A percentile compares a stretch with the other conserved stretches of the same genome.
Evolutionary conservation across 2,113 vertebrate genomes (phyloP).

Genomic region (Scalopus aquaticus): DNA sequence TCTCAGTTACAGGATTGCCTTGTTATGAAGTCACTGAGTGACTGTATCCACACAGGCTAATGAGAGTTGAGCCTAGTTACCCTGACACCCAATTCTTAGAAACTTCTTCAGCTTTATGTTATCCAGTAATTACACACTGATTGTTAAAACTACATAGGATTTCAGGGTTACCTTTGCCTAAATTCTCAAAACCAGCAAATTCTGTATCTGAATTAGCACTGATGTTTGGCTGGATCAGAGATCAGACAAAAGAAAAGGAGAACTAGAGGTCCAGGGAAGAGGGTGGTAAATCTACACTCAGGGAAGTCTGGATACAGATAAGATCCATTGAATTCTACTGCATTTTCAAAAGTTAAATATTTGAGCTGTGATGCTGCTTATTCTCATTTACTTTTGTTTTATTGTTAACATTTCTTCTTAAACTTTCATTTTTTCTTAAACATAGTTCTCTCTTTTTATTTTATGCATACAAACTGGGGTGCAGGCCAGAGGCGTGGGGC

Average conservation of each 20-base stretch:
- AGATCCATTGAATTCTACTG: not conserved
- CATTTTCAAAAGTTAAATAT: slow-evolving; percentile 11
- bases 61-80: not conserved
- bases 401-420: not conserved
- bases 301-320: not conserved
- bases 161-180: not conserved
- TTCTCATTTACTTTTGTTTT: not conserved
- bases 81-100: not conserved
- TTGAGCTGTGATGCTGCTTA: not conserved
- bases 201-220: not conserved
- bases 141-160: not conserved
- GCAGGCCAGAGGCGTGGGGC: too few species aligned
- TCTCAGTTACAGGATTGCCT: not conserved
- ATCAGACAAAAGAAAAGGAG: slow-evolving; percentile 9
- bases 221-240: not conserved
- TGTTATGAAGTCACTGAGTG: not conserved
- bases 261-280: not conserved
- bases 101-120: not conserved
- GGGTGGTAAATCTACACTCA: not conserved
- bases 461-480: too few species aligned
- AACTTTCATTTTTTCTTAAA: not conserved
- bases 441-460: too few species aligned
- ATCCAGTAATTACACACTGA: not conserved
- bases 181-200: not conserved
- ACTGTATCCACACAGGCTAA: not conserved